phyloP scores from a whole-genome alignment of 2,888 invertebrate genomes.

The Amblyjoppa fuscipennis region DNA sequence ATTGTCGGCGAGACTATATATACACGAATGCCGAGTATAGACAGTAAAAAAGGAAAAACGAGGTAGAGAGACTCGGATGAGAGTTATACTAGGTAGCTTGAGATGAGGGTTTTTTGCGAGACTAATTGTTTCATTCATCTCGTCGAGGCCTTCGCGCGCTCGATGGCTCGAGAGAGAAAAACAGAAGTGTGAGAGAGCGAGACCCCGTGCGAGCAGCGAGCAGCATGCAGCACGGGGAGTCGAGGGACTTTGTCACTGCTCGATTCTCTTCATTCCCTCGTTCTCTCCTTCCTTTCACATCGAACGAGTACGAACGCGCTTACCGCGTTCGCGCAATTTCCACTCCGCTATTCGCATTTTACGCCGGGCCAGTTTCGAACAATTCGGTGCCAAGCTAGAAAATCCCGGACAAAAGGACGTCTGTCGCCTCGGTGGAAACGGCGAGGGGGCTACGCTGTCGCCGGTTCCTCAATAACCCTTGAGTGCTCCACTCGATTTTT shows the following conservation, averaged over 20 bases:
- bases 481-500: slow-evolving; percentile 16
- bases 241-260: slow-evolving; percentile 35
- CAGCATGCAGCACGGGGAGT: not conserved
- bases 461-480: slow-evolving; percentile 21
- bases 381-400: slow-evolving; percentile 41
- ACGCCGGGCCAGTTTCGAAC: slow-evolving; percentile 60
- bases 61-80: slow-evolving; percentile 6
- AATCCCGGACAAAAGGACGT: slow-evolving; percentile 47
- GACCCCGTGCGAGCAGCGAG: slow-evolving; percentile 6
- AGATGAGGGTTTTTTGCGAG: slow-evolving; percentile 46
- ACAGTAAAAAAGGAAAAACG: slow-evolving; percentile 12
- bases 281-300: slow-evolving; percentile 31
- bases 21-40: not conserved
- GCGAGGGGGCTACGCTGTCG: slow-evolving; percentile 14
- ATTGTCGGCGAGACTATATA: slow-evolving; percentile 2
- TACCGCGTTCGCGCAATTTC: slow-evolving; percentile 53
- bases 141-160: slow-evolving; percentile 49
- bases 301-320: slow-evolving; percentile 43
- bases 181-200: slow-evolving; percentile 20
- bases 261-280: slow-evolving; percentile 43
- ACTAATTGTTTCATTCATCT: slow-evolving; percentile 65
- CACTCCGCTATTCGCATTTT: slow-evolving; percentile 54
- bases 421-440: slow-evolving; percentile 41
- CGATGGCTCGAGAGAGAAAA: slow-evolving; percentile 48
- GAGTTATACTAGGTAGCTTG: not conserved